Evolutionary conservation across 2,113 vertebrate species (phyloP).

Genomic region (Chaetodon auriga): DNA sequence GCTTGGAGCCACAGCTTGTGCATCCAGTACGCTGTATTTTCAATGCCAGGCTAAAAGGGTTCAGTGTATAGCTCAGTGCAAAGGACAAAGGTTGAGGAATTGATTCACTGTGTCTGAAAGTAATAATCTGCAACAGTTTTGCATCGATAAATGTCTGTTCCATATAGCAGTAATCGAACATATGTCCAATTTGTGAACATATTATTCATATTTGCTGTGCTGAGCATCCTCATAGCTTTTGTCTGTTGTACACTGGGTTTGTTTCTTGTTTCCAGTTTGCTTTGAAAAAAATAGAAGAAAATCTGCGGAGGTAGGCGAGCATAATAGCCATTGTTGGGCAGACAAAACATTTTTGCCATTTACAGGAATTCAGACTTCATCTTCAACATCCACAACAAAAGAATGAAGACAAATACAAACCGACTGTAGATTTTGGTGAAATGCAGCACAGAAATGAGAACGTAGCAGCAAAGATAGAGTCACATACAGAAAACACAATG

Average conservation of each 20-base stretch:
- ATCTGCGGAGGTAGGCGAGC: neutral
- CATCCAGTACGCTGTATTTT: neutral
- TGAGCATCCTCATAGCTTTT: neutral
- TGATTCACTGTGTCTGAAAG: neutral
- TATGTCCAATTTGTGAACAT: neutral
- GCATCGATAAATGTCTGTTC: neutral
- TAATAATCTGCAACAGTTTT: neutral
- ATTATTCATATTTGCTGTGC: neutral
- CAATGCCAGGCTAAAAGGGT: neutral
- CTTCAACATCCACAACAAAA: neutral
- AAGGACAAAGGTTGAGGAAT: neutral
- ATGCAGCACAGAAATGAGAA: neutral
- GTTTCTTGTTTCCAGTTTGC: neutral
- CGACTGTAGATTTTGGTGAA: neutral
- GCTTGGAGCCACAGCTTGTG: slow-evolving; percentile 4
- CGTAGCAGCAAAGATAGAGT: neutral
- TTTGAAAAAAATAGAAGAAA: neutral
- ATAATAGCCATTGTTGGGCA: neutral
- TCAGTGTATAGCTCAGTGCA: neutral
- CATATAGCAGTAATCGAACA: neutral
- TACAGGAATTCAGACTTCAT: neutral
- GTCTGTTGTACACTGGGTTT: neutral
- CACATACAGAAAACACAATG: neutral
- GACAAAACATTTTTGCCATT: neutral
- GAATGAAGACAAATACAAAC: neutral